Base-by-base conservation (phyloP, 2,113 vertebrate genomes). In the Pseudorectes ferrugineus region DNA sequence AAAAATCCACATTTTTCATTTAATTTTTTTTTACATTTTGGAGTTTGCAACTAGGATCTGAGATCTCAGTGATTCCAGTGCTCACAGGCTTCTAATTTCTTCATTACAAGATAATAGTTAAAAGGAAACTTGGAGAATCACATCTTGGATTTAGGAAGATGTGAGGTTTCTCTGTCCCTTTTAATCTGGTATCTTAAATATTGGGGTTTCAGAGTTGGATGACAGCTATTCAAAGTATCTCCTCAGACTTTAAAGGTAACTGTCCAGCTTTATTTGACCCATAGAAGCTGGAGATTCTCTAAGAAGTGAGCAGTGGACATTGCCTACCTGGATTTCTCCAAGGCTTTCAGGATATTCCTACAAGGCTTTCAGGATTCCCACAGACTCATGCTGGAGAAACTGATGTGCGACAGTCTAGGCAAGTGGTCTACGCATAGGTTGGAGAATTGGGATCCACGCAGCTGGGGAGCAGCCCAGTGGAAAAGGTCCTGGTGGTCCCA, bases 91-190 rank as follows among this genome's bases (percentile, higher is more conserved):
- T 74, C 66, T 70, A 38, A 68, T 49, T 74, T 66, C 35, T 74
- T 70, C 14, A 40, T 49, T 31, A 38, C 43, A 43, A 74, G 43
- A 23, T 13, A 36, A 26, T 13, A 59, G 6, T 29, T 68, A 35
- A 55, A 63, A 74, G 25, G 14, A 58, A 73, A 14, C 24, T 58
- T 4, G 4, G 21, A 68, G 4, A 48, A 31, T 63, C 23, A 22
- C 12, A 33, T n/a, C 24, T 63, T 58, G 11, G 31, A 68, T 54
- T 73, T 43, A 63, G 15, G 11, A 73, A 78, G 14, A 38, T 31
- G 12, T 0, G 0, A 58, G 8, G 1, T 73, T 82, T 46, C 7
- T 42, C 24, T 52, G 9, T 35, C 35, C 14, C 13, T 63, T 89
- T 54, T 70, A 43, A 52, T n/a, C 24, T 70, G 12, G 2, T 78